A percentile compares a stretch with the other conserved stretches of the same genome.
phyloP scores from a whole-genome alignment of 1,140 invertebrate genomes.

The Ladona fulva region DNA sequence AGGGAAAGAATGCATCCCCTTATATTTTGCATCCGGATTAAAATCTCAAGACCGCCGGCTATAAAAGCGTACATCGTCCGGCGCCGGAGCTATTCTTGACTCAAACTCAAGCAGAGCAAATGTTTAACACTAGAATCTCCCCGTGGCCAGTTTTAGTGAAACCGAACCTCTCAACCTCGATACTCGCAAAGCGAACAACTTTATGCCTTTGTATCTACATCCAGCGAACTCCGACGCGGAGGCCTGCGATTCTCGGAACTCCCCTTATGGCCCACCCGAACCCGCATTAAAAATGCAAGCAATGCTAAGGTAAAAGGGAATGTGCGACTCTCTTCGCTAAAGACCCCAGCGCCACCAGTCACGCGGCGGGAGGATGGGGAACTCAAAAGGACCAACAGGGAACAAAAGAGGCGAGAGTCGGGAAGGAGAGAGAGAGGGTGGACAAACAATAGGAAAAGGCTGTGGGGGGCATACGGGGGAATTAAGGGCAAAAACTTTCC shows the following conservation, averaged over 20 bases:
- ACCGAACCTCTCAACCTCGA: no score
- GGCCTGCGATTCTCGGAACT: background rate
- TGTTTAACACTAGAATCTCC: no score
- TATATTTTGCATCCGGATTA: no score
- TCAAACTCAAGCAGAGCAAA: no score
- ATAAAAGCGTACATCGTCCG: no score
- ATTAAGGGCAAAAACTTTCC: background rate
- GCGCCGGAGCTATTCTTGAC: no score
- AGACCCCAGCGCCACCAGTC: background rate
- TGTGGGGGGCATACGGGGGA: background rate
- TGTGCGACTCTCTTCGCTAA: background rate
- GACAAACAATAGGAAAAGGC: background rate
- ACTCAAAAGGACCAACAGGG: background rate
- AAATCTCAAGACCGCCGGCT: no score
- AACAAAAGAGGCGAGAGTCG: background rate
- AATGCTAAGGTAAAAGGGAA: background rate
- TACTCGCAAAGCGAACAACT: no score
- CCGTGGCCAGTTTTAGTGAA: no score
- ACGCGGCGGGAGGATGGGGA: background rate
- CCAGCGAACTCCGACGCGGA: no score
- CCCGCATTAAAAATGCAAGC: slow-evolving; percentile 4
- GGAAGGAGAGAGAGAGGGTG: background rate
- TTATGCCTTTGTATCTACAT: no score
- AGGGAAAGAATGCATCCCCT: no score
- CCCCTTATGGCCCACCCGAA: background rate